phyloP scores from a whole-genome alignment of 1,140 invertebrate genomes.

The Lucilia sericata region DNA sequence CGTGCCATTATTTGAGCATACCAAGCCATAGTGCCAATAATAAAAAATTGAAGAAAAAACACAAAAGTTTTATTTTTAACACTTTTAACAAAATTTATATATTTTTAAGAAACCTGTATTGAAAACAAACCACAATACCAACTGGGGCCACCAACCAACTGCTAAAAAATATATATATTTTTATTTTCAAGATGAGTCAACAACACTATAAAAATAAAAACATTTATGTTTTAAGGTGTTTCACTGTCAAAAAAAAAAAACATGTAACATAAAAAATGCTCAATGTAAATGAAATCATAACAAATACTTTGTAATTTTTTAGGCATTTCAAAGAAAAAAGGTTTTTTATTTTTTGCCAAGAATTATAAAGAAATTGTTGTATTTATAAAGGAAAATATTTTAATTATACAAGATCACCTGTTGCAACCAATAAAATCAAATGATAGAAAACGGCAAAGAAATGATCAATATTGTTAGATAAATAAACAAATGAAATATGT shows the following conservation, averaged over 20 bases:
- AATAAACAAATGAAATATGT: no score
- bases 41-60: not conserved
- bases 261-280: not conserved
- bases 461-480: not conserved
- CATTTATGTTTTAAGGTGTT: not conserved
- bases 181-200: not conserved
- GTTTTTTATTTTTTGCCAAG: not conserved
- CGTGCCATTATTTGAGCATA: no score
- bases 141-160: not conserved
- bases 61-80: constrained; percentile 14
- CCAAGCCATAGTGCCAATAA: not conserved
- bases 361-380: not conserved
- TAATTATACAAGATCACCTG: constrained; percentile 11
- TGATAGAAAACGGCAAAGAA: not conserved
- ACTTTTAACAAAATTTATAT: not conserved
- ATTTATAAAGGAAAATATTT: not conserved
- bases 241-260: not conserved
- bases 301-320: not conserved
- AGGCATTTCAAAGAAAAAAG: not conserved
- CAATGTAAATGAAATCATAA: not conserved
- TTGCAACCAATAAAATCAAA: not conserved
- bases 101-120: constrained; percentile 25
- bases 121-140: not conserved
- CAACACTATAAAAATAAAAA: not conserved
- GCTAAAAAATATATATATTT: not conserved